Base-by-base conservation (phyloP, 2,888 invertebrate species). In the Lithosia quadra region DNA sequence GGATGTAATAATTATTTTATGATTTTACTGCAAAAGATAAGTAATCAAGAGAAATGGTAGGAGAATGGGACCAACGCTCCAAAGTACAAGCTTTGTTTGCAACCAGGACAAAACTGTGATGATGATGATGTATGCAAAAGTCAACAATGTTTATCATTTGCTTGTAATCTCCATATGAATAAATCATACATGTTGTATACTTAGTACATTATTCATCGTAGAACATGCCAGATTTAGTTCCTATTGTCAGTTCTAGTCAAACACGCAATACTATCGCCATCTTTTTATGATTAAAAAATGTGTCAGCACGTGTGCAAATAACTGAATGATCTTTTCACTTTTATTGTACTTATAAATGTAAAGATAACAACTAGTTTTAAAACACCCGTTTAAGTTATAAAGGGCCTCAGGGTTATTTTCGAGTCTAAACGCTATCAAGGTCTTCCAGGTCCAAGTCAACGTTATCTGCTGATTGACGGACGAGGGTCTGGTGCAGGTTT, bases 131-230 rank as follows among this genome's bases (percentile, higher is more conserved):
- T n/a, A n/a, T 8, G n/a, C n/a, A 49, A 9, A 49, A 49, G 49
- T 49, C n/a, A 43, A 62, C 63, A 66, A 57, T 59, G 58, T 59
- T 72, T 70, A 72, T 76, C 63, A n/a, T 66, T 56, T 34, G 63
- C 65, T 69, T 71, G 63, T 73, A 64, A 66, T 66, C 56, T 67
- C 55, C 53, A 59, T 67, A 9, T 57, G 18, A 63, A 39, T 3
- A 78, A 72, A 71, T 75, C 53, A 63, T 49, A 63, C 15, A 49
- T 49, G n/a, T n/a, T n/a, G 64, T 74, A 68, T 71, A 64, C 60
- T 71, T 67, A 67, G 63, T 68, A 65, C 69, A 69, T 69, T 61
- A 70, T 65, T 28, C 62, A 9, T 36, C 22, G 53, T 21, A 49
- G 57, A 33, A 36, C 24, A 24, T 43, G 15, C 67, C 57, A 69